A percentile compares a stretch with the other conserved stretches of the same genome.
These are phyloP conservation scores for Typhlomys cinereus DNA, from an alignment of 2,113 vertebrate species.

Conservation along the genomic window DNA sequence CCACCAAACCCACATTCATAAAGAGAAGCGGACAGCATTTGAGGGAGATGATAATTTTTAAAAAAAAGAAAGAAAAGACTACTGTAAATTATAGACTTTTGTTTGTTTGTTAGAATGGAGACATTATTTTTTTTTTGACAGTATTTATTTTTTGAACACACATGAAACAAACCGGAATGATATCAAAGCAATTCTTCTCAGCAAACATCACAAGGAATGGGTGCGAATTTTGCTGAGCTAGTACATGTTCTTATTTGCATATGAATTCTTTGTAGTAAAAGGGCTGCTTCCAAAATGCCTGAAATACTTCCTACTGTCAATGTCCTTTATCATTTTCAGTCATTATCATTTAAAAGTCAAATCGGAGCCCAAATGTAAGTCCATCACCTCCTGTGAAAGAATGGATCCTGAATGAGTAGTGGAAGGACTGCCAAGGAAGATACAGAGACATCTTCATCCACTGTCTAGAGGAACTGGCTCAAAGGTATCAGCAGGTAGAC, in stretches of 20 bases:
- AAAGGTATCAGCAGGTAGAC: neutral
- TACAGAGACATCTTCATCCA: neutral
- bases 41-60: neutral
- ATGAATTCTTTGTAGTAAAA: neutral
- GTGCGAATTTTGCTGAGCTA: too few species aligned
- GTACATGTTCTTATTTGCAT: neutral
- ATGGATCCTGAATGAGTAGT: neutral
- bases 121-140: too few species aligned
- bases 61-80: neutral
- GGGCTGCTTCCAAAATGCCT: neutral
- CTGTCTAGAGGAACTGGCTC: neutral
- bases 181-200: neutral
- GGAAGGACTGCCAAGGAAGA: neutral
- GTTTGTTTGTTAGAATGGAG: conserved; percentile 10
- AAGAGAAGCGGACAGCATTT: neutral
- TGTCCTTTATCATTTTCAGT: neutral
- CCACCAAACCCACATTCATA: neutral
- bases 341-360: conserved; percentile 9
- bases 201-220: neutral
- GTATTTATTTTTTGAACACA: conserved; percentile 40
- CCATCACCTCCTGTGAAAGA: neutral
- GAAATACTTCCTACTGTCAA: neutral
- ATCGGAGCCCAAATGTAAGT: neutral
- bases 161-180: neutral
- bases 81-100: neutral